These are phyloP conservation scores for Sclerodermus sp. DNA, from an alignment of 2,888 invertebrate genomes.

Conservation along the genomic window DNA sequence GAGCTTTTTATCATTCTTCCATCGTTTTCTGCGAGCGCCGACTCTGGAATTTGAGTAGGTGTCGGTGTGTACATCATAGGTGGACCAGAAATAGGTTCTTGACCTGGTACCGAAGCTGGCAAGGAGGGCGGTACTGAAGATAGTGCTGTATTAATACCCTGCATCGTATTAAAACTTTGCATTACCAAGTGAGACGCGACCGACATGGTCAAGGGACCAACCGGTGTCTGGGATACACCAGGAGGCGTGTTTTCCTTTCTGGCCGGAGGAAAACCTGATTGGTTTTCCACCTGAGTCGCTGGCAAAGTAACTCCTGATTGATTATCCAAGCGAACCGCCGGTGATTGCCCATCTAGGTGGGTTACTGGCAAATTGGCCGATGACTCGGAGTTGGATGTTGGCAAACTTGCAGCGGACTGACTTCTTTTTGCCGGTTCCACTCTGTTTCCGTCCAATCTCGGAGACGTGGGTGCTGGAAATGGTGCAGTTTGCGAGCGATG, in stretches of 20 bases:
- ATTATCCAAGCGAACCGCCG: constrained; percentile 7
- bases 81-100: too few species aligned
- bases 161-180: constrained; percentile 46
- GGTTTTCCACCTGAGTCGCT: constrained; percentile 18
- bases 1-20: background rate
- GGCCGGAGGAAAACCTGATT: constrained; percentile 11
- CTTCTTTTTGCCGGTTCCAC: constrained; percentile 24
- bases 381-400: constrained; percentile 15
- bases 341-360: background rate
- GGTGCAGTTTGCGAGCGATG: constrained; percentile 34
- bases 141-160: constrained; percentile 30
- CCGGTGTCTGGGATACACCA: background rate
- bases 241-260: constrained; percentile 17
- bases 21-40: background rate
- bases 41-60: too few species aligned
- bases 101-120: background rate
- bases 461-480: constrained; percentile 5
- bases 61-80: too few species aligned
- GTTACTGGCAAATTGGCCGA: constrained; percentile 6
- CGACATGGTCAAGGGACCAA: constrained; percentile 38
- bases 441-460: constrained; percentile 19
- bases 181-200: constrained; percentile 45
- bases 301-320: constrained; percentile 6
- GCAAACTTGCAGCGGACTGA: constrained; percentile 22
- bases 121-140: background rate